Conservation (phyloP, 2,113 vertebrate genomes). For the Triplophysa dalaica region DNA sequence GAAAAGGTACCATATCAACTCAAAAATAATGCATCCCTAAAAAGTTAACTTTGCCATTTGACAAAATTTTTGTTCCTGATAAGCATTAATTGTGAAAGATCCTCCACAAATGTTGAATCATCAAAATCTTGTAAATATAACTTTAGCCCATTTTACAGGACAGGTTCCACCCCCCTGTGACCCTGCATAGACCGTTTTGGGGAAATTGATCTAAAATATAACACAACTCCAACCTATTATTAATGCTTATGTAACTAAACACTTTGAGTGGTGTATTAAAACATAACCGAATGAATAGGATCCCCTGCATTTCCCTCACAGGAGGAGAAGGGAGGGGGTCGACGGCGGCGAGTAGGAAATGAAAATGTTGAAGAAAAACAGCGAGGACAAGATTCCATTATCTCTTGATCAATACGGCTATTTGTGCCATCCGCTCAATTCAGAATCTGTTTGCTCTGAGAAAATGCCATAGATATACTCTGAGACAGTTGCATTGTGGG, state of each 20-base stretch:
- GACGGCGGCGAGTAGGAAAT: slow-evolving; percentile 40
- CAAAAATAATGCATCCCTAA: no score
- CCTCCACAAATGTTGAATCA: slow-evolving; percentile 40
- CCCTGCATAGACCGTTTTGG: no score
- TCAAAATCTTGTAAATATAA: neutral
- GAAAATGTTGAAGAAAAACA: slow-evolving; percentile 54
- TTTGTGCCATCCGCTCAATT: slow-evolving; percentile 55
- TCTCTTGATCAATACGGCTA: slow-evolving; percentile 55
- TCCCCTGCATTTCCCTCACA: slow-evolving; percentile 33
- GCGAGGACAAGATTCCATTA: slow-evolving; percentile 55
- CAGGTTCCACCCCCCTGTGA: no score
- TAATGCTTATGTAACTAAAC: slow-evolving; percentile 61
- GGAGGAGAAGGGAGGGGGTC: slow-evolving; percentile 35
- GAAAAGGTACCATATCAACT: no score
- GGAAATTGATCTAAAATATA: slow-evolving; percentile 37
- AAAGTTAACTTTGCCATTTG: no score
- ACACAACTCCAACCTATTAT: slow-evolving; percentile 40
- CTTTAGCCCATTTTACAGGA: no score
- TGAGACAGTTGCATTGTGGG: slow-evolving; percentile 29
- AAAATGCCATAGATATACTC: slow-evolving; percentile 46
- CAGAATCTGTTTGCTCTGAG: slow-evolving; percentile 39
- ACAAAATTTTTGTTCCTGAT: slow-evolving; percentile 20
- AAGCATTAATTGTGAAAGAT: slow-evolving; percentile 40
- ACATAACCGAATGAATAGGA: slow-evolving; percentile 47
- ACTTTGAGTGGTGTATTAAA: slow-evolving; percentile 45